Evolutionary conservation across 1,140 invertebrate species (phyloP), one percentile per base, ranked within the genome.

Genomic region (Pygmarrhopalites habei): DNA sequence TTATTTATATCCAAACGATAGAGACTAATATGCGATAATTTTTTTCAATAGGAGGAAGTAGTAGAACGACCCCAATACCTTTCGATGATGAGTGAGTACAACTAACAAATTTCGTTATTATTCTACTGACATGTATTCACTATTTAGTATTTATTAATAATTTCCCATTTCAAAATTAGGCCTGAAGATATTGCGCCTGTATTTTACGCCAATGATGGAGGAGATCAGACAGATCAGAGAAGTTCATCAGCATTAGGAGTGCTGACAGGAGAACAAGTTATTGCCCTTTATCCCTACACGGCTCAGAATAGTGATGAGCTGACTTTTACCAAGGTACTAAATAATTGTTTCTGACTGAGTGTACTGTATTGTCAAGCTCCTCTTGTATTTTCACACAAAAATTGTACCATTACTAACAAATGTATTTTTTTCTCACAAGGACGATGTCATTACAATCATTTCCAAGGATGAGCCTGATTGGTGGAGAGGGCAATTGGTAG

Each of bases 401-500:
- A n/a, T n/a, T n/a, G n/a, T n/a, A n/a, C n/a, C n/a, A n/a, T n/a
- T n/a, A n/a, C n/a, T n/a, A n/a, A n/a, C n/a, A n/a, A n/a, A n/a
- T n/a, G n/a, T n/a, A n/a, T n/a, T n/a, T n/a, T n/a, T n/a, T n/a
- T n/a, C n/a, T n/a, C n/a, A n/a, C n/a, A n/a, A 69, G 76, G 92
- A 92, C 73, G 90, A 94, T 72, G 88, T 95, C 49, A 95, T 98
- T 60, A 87, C 85, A 44, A 86, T 98, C 14, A 81, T 95, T 12
- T 87, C 88, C 57, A 86, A 93, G 69, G 91, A 95, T 66, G 94
- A 97, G 74, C 85, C 88, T 43, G 86, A 92, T 58, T 98, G 95
- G 95, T 98, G 95, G 94, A 86, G 86, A 75, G 95, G 95, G 43
- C 90, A 93, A 79, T 79, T 92, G 5, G n/a, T n/a, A n/a, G n/a